Evolutionary conservation across 2,888 invertebrate species (phyloP), one percentile per base, ranked within the genome.

Genomic region (Leptopterna dolabrata): DNA sequence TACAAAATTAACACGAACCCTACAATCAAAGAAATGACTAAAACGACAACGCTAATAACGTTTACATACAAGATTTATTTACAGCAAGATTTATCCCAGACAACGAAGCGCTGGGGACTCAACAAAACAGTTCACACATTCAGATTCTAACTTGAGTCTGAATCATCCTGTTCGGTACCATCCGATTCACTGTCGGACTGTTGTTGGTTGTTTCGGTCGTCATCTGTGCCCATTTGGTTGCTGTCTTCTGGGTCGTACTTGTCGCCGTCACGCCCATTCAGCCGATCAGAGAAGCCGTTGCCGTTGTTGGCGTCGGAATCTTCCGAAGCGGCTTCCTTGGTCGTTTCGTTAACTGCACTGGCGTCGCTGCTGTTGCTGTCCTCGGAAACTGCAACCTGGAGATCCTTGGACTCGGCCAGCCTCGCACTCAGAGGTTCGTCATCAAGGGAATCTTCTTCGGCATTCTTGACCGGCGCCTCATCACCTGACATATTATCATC

Each of bases 381-480:
- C 24, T 63, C 63, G 11, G 24, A 24, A 24, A 24, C 63, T 7
- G 71, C 24, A 24, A 2, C 3, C 24, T 16, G 71, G 9, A 4
- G 24, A 4, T 13, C 7, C 14, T 45, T 19, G 43, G 2, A n/a
- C 24, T 24, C 78, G 11, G 36, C 36, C 9, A 81, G 81, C n/a
- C 81, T 19, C 30, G 55, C 2, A 36, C 81, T 81, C 6, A 55
- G 36, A 13, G 81, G 81, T 51, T 55, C 24, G 30, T 81, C 81
- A 30, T 81, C 81, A 16, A 55, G 30, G 11, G 81, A 81, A 47
- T 81, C 81, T 14, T 81, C 81, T 3, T 55, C 81, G 1, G 36
- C 36, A 7, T 36, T 36, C 2, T 4, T 36, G 4, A 36, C 36
- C 7, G 78, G 78, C 24, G 1, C 78, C 6, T 14, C 78, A 43